A percentile compares a stretch with the other conserved stretches of the same genome.
phyloP scores from a whole-genome alignment of 2,888 invertebrate genomes.

The Didymodactylos carnosus region DNA sequence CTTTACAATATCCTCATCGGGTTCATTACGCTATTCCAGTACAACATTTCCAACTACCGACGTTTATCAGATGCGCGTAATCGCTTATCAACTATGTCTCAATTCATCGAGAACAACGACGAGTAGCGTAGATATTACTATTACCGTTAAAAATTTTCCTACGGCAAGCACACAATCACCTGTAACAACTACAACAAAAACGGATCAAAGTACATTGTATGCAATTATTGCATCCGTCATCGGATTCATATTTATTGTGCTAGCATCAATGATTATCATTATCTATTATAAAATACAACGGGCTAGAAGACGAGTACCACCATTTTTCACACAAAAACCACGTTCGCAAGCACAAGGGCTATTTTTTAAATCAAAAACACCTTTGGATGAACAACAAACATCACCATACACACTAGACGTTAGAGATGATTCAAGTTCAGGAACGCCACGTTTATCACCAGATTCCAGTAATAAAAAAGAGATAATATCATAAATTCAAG shows the following conservation, averaged over 20 bases:
- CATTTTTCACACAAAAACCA: neutral
- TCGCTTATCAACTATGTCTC: neutral
- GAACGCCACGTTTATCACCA: too few species aligned
- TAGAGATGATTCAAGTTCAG: neutral
- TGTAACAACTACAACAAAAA: neutral
- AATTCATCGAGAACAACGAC: neutral
- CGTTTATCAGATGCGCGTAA: neutral
- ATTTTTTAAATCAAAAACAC: neutral
- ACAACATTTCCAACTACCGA: neutral
- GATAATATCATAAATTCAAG: too few species aligned
- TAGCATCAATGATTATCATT: neutral
- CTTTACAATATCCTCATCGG: neutral
- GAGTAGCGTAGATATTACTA: neutral
- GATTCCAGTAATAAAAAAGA: too few species aligned
- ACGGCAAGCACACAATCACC: neutral
- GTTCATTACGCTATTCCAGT: neutral
- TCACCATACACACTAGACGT: neutral
- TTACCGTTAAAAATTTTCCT: neutral
- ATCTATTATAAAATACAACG: neutral
- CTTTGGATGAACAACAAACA: neutral
- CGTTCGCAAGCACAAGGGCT: neutral
- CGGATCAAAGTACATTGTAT: neutral
- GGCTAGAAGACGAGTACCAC: neutral
- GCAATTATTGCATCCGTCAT: neutral
- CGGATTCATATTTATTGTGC: neutral